Evolutionary conservation across 2,888 invertebrate genomes (phyloP).

Genomic region (Abscondita cerata): DNA sequence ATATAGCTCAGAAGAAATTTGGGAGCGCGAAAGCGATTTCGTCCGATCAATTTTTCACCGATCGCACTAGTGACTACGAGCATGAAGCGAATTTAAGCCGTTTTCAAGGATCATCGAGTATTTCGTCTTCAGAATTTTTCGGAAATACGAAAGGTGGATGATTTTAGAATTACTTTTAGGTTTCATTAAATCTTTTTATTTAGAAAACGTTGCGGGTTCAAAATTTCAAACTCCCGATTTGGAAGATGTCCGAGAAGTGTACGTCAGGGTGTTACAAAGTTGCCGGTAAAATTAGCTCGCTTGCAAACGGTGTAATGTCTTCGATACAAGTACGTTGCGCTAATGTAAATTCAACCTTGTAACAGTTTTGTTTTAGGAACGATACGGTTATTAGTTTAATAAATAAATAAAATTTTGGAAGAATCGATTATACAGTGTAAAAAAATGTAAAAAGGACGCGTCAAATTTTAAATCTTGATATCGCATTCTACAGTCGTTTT

Average conservation of each 20-base stretch:
- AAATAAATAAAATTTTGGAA: too few relatives aligned
- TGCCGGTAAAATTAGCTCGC: constrained; percentile 92
- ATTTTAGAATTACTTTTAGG: too few relatives aligned
- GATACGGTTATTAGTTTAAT: constrained; percentile 49
- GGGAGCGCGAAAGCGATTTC: constrained; percentile 97
- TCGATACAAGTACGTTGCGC: constrained; percentile 78
- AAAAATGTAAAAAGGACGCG: too few relatives aligned
- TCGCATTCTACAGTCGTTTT: too few relatives aligned
- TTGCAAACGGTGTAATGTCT: constrained; percentile 94
- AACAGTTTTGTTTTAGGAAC: constrained; percentile 44
- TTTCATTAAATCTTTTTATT: too few relatives aligned
- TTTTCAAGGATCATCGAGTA: constrained; percentile 93
- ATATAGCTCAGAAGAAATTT: constrained; percentile 93
- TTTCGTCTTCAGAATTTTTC: constrained; percentile 97
- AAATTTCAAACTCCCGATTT: constrained; percentile 77
- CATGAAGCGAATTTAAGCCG: constrained; percentile 67
- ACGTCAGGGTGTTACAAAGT: constrained; percentile 95
- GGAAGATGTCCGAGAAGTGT: constrained; percentile 98
- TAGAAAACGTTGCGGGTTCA: constrained; percentile 37
- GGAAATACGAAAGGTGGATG: constrained; percentile 51
- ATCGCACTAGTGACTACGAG: constrained; percentile 67
- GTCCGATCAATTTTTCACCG: constrained; percentile 95
- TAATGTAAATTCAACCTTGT: not conserved
- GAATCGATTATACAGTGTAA: too few relatives aligned
- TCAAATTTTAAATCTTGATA: too few relatives aligned